Base-by-base conservation (phyloP, 2,888 invertebrate species). In the Beris chalybata region DNA sequence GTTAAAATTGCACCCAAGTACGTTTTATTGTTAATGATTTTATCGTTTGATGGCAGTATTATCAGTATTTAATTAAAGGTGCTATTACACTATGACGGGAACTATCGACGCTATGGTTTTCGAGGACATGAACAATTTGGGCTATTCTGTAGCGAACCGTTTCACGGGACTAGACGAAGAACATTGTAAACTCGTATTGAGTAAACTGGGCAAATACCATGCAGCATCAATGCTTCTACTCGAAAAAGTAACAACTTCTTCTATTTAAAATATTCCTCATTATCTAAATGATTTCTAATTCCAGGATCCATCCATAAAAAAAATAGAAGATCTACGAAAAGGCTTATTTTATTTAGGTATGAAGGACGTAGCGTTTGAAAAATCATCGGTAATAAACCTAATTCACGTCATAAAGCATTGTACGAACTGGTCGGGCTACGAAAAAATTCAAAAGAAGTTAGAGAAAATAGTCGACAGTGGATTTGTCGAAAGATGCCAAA, bases 161-260 rank as follows among this genome's bases (percentile, higher is more conserved):
- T 79, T 82, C 63, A 67, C 74, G 30, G 85, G 86, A 3, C 76
- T 86, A 38, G 85, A 86, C 74, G 76, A 82, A 70, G 74, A 77
- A 0, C 86, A 86, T 71, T 81, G 81, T 67, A 73, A 79, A 43
- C 67, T 83, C 53, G 81, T 85, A 0, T 72, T 86, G 4, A 78
- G 79, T 63, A 82, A 83, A 70, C 74, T 86, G 70, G 85, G 83
- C 0, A 80, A 77, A 66, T 80, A 84, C 70, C 86, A 86, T 71
- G 85, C 83, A 1, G 78, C 81, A 13, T 85, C 85, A 0, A 81
- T 85, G 65, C 81, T 83, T 32, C 71, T 85, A 56, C 80, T 79
- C 63, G 82, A 84, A 72, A 83, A 83, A 79, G 85, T 75, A 70
- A 22, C 22, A 2, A 3, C 22, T 22, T 22, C 22, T 3, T 22